Percentiles rank a stretch among this genome's conserved stretches.
phyloP scores from a whole-genome alignment of 2,797 vertebrate genomes.

The Anableps anableps region DNA sequence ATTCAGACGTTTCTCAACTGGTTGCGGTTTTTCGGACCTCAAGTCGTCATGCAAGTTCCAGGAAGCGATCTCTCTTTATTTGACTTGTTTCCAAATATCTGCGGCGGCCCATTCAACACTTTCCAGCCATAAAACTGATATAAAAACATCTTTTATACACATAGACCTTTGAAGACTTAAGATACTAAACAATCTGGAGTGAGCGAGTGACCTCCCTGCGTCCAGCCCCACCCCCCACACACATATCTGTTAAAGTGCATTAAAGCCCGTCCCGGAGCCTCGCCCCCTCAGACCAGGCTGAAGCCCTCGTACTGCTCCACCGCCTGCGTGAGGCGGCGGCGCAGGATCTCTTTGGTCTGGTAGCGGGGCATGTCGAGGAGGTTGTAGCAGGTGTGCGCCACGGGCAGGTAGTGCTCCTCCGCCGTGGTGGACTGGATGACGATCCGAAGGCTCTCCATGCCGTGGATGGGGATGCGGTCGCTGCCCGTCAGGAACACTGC shows the following conservation, averaged over 20 bases:
- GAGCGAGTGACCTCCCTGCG: constrained; percentile 1
- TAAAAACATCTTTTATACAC: constrained; percentile 45
- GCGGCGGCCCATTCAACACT: constrained; percentile 8
- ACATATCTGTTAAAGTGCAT: constrained; percentile 77
- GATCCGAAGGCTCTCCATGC: constrained; percentile 95
- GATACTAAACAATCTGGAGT: constrained; percentile 37
- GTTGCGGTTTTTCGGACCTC: constrained; percentile 3
- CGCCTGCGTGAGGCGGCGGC: constrained; percentile 87
- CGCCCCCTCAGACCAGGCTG: constrained; percentile 86
- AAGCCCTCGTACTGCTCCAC: constrained; percentile 98
- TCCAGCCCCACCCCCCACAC: no score
- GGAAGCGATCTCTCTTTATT: neutral
- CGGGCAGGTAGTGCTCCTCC: constrained; percentile 91
- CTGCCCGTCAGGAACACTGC: constrained; percentile 97
- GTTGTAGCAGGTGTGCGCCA: constrained; percentile 98
- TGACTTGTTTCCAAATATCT: neutral
- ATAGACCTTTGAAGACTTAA: constrained; percentile 59
- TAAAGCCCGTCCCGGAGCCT: constrained; percentile 4
- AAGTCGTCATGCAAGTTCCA: neutral
- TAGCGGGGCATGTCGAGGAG: constrained; percentile 97
- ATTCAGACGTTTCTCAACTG: constrained; percentile 51
- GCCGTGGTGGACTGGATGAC: constrained; percentile 92
- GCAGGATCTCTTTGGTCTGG: constrained; percentile 92
- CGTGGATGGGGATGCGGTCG: constrained; percentile 96
- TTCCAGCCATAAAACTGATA: constrained; percentile 43